Conservation (phyloP, 2,113 vertebrate species). For the Erythrocercus mccallii region DNA sequence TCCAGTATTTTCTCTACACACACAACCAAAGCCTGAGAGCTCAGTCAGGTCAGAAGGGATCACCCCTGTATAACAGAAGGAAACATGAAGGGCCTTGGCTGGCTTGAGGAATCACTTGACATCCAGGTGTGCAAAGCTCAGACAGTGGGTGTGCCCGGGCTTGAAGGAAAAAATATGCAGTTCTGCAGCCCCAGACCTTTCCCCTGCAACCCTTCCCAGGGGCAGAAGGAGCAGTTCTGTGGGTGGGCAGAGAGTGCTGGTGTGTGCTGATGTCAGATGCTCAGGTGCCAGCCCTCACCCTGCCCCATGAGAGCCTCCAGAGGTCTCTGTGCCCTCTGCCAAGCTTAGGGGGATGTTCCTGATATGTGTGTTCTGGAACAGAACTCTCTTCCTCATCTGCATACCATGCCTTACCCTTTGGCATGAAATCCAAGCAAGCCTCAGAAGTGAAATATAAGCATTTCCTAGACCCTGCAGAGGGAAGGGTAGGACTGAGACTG, state of each 20-base stretch:
- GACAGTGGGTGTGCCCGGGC: not conserved
- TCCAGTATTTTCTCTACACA: not conserved
- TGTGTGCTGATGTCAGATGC: too few species aligned
- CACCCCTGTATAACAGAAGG: not conserved
- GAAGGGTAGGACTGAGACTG: not conserved
- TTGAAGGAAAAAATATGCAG: not conserved
- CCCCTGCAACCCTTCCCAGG: not conserved
- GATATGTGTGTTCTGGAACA: accelerated
- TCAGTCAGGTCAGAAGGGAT: not conserved
- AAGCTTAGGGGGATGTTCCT: not conserved
- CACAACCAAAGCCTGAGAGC: not conserved
- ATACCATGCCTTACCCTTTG: not conserved
- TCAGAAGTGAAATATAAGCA: not conserved
- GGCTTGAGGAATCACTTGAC: not conserved
- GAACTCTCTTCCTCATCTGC: not conserved
- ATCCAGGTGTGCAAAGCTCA: not conserved
- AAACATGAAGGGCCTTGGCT: not conserved
- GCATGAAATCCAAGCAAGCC: not conserved
- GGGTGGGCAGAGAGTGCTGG: not conserved
- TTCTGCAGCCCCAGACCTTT: not conserved
- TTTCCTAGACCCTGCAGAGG: not conserved
- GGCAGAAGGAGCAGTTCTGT: not conserved
- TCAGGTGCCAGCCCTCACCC: not conserved
- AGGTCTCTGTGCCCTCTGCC: not conserved
- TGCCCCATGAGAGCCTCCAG: not conserved